Conservation (phyloP, 2,888 invertebrate genomes). For the Ashinkailepas kermadecensis region DNA sequence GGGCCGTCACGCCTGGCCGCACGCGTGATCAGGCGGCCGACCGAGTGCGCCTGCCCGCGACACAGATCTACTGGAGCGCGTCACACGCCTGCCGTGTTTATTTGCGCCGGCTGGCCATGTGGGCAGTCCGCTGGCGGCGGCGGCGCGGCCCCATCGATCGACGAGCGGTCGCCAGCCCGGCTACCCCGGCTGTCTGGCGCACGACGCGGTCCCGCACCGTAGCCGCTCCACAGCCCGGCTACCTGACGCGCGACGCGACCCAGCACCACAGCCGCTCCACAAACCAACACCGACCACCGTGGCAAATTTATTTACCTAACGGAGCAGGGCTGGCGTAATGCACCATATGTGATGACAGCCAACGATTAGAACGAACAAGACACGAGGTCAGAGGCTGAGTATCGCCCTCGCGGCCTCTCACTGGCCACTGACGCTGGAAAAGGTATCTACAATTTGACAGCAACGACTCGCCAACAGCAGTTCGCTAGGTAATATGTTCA, state of each 20-base stretch:
- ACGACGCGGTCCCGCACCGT: no score
- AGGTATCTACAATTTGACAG: conserved; percentile 10
- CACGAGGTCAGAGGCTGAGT: background rate
- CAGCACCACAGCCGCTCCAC: background rate
- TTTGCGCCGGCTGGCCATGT: background rate
- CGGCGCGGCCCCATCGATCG: background rate
- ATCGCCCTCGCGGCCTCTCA: no score
- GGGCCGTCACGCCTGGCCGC: background rate
- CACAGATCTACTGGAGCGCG: background rate
- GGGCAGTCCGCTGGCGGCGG: background rate
- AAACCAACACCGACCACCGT: background rate
- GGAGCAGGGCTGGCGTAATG: conserved; percentile 4
- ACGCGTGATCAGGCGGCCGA: background rate
- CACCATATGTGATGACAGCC: conserved; percentile 21
- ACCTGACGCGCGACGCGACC: background rate
- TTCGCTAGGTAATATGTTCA: background rate
- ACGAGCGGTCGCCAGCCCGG: background rate
- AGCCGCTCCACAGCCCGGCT: background rate
- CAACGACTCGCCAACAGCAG: background rate
- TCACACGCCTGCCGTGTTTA: background rate
- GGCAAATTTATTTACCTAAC: conserved; percentile 18
- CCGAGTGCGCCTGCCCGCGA: background rate
- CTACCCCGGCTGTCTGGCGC: background rate
- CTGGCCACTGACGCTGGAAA: background rate
- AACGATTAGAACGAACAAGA: conserved; percentile 17